These are phyloP conservation scores for Hoplodrina ambigua DNA, from an alignment of 2,888 invertebrate species.

Conservation along the genomic window DNA sequence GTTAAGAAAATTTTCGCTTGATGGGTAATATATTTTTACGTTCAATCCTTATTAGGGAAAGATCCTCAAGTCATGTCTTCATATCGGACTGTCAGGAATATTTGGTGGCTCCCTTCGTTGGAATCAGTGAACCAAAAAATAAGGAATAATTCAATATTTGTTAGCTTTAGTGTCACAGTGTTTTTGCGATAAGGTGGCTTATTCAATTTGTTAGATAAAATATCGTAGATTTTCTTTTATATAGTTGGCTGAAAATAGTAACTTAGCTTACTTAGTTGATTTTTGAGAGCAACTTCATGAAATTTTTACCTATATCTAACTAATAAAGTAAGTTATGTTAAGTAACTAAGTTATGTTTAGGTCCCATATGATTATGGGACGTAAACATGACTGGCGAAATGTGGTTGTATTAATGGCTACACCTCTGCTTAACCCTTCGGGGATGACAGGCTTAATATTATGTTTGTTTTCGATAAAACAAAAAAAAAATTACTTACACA, in stretches of 20 bases:
- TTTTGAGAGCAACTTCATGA: neutral
- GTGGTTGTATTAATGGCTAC: too few species aligned
- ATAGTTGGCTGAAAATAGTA: neutral
- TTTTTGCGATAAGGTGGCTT: constrained; percentile 53
- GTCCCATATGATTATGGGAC: too few species aligned
- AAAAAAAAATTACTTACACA: neutral
- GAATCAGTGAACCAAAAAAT: constrained; percentile 64
- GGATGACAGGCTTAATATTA: too few species aligned
- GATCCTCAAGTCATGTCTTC: constrained; percentile 57
- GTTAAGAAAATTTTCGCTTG: constrained; percentile 65
- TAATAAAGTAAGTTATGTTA: too few species aligned
- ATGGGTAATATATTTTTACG: constrained; percentile 66
- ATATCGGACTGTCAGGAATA: constrained; percentile 61
- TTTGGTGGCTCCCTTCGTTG: constrained; percentile 51
- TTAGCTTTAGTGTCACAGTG: constrained; percentile 43
- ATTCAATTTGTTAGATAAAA: constrained; percentile 52
- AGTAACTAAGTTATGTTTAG: too few species aligned
- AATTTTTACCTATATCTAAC: too few species aligned
- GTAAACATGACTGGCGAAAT: too few species aligned
- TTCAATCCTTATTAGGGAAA: constrained; percentile 59
- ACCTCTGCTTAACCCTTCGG: too few species aligned
- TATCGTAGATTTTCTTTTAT: constrained; percentile 25
- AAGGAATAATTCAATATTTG: constrained; percentile 62
- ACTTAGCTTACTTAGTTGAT: too few species aligned
- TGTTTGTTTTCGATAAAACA: neutral